Percentiles rank a stretch among this genome's conserved stretches.
Evolutionary conservation across 2,888 invertebrate genomes (phyloP).

Genomic region (Apotomis betuletana): DNA sequence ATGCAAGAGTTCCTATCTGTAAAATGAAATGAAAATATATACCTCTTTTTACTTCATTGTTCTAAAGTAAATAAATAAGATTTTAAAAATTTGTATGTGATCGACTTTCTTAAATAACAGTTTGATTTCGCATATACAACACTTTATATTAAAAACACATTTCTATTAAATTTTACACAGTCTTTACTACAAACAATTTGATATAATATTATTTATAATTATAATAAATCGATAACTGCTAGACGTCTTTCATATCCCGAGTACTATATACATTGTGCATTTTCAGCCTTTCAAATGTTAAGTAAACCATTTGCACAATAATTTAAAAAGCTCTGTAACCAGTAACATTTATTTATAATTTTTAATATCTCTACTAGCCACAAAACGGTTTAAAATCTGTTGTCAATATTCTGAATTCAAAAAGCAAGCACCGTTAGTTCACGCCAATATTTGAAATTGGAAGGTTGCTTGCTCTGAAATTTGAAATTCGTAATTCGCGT

Average conservation of each 20-base stretch:
- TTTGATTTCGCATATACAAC: neutral
- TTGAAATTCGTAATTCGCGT: too few relatives aligned
- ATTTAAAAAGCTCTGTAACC: neutral
- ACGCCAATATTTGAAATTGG: neutral
- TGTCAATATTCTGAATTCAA: neutral
- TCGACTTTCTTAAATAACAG: too few relatives aligned
- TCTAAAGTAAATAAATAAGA: neutral
- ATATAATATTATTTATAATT: conserved; percentile 9
- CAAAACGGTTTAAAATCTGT: neutral
- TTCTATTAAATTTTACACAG: conserved; percentile 17
- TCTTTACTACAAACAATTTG: conserved; percentile 26
- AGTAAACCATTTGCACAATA: neutral
- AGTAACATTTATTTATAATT: neutral
- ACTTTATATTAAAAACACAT: conserved; percentile 6
- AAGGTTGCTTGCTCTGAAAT: neutral
- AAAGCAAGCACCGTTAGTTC: neutral
- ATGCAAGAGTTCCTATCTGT: conserved; percentile 8
- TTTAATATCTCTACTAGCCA: neutral
- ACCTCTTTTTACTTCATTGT: too few relatives aligned
- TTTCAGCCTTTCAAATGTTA: conserved; percentile 19
- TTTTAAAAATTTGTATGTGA: too few relatives aligned
- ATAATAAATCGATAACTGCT: neutral
- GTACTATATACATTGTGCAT: conserved; percentile 26
- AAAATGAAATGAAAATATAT: neutral
- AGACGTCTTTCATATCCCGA: conserved; percentile 1